A percentile compares a stretch with the other conserved stretches of the same genome.
Conservation (phyloP, 2,888 invertebrate species). For the Orthonychiurus folsomi region DNA sequence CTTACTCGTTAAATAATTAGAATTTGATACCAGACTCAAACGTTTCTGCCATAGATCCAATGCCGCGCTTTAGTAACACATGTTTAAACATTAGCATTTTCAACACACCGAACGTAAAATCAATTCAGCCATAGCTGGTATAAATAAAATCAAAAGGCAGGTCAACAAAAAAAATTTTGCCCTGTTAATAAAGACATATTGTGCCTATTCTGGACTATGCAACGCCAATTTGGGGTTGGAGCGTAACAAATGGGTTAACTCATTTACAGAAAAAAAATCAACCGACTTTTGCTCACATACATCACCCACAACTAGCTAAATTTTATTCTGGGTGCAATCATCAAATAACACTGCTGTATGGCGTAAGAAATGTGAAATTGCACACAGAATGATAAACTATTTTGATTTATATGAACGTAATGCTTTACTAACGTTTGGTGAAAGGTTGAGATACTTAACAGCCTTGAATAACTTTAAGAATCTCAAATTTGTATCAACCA, state of each 20-base stretch:
- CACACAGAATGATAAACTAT: no score
- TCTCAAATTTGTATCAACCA: no score
- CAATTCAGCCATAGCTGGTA: slow-evolving; percentile 7
- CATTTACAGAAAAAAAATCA: background rate
- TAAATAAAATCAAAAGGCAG: slow-evolving; percentile 12
- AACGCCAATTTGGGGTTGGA: slow-evolving; percentile 13
- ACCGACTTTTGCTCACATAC: background rate
- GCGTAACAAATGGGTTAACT: background rate
- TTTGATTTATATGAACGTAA: no score
- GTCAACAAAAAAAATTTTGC: slow-evolving; percentile 13
- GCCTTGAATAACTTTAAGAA: no score
- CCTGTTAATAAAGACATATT: slow-evolving; percentile 8
- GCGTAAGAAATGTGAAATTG: no score
- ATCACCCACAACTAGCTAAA: background rate
- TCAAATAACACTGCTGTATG: no score
- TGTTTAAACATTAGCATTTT: slow-evolving; percentile 8
- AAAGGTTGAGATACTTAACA: no score
- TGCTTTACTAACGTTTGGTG: no score
- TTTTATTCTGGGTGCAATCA: background rate
- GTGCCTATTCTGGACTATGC: slow-evolving; percentile 12
- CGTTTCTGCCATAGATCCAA: no score
- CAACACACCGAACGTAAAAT: slow-evolving; percentile 6
- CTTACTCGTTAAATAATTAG: no score
- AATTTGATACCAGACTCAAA: no score
- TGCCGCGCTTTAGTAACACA: no score